phyloP scores from a whole-genome alignment of 2,888 invertebrate species.

The Dasysyrphus tricinctus region DNA sequence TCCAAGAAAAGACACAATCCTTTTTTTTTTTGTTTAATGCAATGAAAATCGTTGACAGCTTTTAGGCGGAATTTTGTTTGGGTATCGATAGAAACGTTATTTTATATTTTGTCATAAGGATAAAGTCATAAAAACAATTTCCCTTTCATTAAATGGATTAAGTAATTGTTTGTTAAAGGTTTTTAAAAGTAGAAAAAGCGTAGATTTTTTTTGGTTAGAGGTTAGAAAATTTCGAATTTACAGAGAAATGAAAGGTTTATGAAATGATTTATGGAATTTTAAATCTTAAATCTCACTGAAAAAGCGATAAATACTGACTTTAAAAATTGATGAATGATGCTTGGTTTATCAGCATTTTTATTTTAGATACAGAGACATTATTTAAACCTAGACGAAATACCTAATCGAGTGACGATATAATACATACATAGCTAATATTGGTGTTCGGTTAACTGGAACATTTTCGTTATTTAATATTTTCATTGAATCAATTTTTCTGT shows the following conservation, averaged over 20 bases:
- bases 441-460: no score
- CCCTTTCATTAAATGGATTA: background rate
- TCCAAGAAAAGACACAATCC: constrained; percentile 48
- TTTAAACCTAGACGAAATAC: no score
- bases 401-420: no score
- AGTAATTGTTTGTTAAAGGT: background rate
- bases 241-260: background rate
- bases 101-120: constrained; percentile 49
- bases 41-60: constrained; percentile 25
- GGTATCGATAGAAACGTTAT: background rate
- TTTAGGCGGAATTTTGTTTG: constrained; percentile 11
- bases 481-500: no score
- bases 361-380: no score
- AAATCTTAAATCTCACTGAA: no score
- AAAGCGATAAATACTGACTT: no score
- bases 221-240: background rate
- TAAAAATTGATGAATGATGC: no score
- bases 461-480: no score
- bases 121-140: constrained; percentile 45
- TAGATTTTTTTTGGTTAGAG: background rate
- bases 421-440: no score
- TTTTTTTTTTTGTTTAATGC: constrained; percentile 11
- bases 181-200: background rate
- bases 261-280: background rate
- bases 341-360: no score